Evolutionary conservation across 2,113 vertebrate genomes (phyloP).

Genomic region (Tretioscincus oriximinensis): DNA sequence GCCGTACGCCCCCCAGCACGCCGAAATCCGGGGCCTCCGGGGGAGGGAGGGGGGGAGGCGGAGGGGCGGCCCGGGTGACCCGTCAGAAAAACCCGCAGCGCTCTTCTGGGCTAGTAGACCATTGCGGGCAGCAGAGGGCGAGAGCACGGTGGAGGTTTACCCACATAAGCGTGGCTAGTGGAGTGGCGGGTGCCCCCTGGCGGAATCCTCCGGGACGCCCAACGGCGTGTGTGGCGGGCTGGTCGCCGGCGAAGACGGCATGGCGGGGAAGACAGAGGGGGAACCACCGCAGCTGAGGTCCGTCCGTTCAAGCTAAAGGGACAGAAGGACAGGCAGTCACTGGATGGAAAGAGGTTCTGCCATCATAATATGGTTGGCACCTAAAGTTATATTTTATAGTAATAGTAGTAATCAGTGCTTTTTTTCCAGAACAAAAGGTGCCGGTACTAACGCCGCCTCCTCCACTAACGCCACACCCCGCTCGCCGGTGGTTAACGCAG

Average conservation of each 20-base stretch:
- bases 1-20: constrained; percentile 88
- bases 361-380: too few species aligned
- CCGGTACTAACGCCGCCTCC: too few species aligned
- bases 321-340: rapidly evolving
- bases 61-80: neutral
- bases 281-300: constrained; percentile 47
- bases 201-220: constrained; percentile 28
- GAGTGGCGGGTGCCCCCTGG: constrained; percentile 22
- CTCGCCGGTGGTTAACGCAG: too few species aligned
- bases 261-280: constrained; percentile 43
- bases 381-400: too few species aligned
- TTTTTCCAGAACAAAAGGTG: too few species aligned
- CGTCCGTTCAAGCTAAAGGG: constrained; percentile 55
- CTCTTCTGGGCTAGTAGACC: constrained; percentile 65
- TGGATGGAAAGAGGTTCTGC: too few species aligned
- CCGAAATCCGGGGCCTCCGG: constrained; percentile 70
- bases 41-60: neutral
- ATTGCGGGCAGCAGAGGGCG: constrained; percentile 41
- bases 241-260: constrained; percentile 58
- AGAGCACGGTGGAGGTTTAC: constrained; percentile 32
- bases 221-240: constrained; percentile 47
- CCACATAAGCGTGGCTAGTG: constrained; percentile 63
- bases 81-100: constrained; percentile 32
- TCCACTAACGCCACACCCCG: too few species aligned
- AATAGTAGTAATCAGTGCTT: too few species aligned